Conservation (phyloP, 2,888 invertebrate species). For the Drosophila seclusa region DNA sequence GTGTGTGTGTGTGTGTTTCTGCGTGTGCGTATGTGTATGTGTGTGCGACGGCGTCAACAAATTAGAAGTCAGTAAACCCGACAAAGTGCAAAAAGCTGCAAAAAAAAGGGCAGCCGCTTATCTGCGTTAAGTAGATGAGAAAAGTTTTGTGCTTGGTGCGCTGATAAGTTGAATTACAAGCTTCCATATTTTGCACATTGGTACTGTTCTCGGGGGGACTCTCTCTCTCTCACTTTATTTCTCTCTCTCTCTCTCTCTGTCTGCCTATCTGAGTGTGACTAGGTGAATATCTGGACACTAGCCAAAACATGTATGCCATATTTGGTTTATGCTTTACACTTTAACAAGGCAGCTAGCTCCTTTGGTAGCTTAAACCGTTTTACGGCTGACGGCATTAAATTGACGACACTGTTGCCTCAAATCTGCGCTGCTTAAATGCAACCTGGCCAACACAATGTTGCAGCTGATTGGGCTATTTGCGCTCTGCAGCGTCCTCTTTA, state of each 20-base stretch:
- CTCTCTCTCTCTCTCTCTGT: neutral
- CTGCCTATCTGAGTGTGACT: conserved; percentile 7
- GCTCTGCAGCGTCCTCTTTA: conserved; percentile 24
- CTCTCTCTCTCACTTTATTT: neutral
- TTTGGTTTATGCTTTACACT: conserved; percentile 33
- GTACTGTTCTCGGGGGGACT: conserved; percentile 1
- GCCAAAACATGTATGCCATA: conserved; percentile 26
- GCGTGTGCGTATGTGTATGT: conserved; percentile 19
- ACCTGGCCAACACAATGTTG: conserved; percentile 73
- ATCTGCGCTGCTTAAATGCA: conserved; percentile 70
- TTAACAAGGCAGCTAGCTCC: conserved; percentile 19
- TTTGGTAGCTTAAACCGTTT: conserved; percentile 43
- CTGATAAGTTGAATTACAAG: conserved; percentile 78
- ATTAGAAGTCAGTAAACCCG: conserved; percentile 78
- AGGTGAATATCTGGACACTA: conserved; percentile 54
- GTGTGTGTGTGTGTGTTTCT: conserved; percentile 21
- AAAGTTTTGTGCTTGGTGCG: conserved; percentile 74
- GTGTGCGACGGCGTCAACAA: conserved; percentile 60
- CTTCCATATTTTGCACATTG: conserved; percentile 64
- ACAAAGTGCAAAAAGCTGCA: conserved; percentile 40
- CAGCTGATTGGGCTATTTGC: conserved; percentile 41
- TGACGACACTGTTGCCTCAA: conserved; percentile 75
- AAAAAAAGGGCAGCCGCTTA: conserved; percentile 64
- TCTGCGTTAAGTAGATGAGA: conserved; percentile 81
- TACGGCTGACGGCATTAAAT: conserved; percentile 62